phyloP scores from a whole-genome alignment of 2,113 vertebrate genomes.

The Anoplopoma fimbria region DNA sequence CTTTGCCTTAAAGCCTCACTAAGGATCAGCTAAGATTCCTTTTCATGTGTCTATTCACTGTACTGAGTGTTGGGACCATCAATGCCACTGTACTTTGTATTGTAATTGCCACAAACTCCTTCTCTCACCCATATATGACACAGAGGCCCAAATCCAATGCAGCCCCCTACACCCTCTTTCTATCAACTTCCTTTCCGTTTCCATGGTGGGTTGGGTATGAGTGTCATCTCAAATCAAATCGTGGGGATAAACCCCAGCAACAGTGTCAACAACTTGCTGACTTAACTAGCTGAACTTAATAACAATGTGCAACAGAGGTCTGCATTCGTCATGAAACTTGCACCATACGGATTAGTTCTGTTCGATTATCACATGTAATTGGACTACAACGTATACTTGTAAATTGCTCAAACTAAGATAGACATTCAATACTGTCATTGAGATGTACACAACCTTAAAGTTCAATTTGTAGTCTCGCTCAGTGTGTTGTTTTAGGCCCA shows the following conservation, averaged over 20 bases:
- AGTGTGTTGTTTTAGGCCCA: neutral
- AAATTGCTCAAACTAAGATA: neutral
- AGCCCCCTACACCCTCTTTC: neutral
- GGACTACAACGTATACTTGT: neutral
- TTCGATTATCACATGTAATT: neutral
- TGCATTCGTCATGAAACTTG: neutral
- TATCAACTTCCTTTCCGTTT: neutral
- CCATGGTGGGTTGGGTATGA: neutral
- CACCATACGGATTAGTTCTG: too few species aligned
- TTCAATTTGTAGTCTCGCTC: too few species aligned
- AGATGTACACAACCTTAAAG: too few species aligned
- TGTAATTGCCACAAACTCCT: neutral
- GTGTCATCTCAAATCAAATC: neutral
- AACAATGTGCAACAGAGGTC: neutral
- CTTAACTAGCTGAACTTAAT: neutral
- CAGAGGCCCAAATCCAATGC: neutral
- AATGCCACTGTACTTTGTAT: neutral
- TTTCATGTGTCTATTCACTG: neutral
- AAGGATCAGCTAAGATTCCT: neutral
- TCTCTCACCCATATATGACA: neutral
- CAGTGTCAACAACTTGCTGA: neutral
- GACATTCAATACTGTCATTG: too few species aligned
- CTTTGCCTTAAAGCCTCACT: neutral
- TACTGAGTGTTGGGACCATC: neutral
- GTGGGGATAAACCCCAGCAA: neutral